These are phyloP conservation scores for Halcyon leucocephala DNA, from an alignment of 2,797 vertebrate genomes.

Conservation along the genomic window DNA sequence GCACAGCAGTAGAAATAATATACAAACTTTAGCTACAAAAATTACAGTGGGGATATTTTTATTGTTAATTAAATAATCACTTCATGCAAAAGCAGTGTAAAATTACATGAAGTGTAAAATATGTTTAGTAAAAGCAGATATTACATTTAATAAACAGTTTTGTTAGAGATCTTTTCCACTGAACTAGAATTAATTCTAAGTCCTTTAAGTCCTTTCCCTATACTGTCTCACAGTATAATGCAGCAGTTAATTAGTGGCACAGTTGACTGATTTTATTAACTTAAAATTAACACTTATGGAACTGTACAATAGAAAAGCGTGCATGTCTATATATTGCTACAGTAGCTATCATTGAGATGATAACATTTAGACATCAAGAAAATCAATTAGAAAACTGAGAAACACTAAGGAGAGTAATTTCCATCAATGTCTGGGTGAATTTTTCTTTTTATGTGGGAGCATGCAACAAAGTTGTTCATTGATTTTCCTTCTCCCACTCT, in stretches of 20 bases:
- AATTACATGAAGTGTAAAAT: neutral
- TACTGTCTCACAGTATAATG: neutral
- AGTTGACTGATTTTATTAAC: neutral
- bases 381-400: neutral
- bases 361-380: neutral
- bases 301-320: neutral
- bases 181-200: neutral
- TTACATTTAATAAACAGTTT: neutral
- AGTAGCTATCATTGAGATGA: neutral
- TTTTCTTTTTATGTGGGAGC: neutral
- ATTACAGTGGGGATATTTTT: neutral
- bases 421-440: neutral
- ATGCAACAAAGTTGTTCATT: neutral
- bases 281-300: neutral
- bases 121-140: neutral
- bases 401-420: neutral
- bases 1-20: neutral
- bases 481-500: neutral
- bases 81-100: neutral
- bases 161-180: neutral
- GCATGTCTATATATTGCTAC: neutral
- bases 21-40: neutral
- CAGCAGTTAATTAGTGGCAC: neutral
- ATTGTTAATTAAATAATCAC: neutral
- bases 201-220: neutral